Conservation (phyloP, 2,888 invertebrate genomes). For the Netelia fuscicornis region DNA sequence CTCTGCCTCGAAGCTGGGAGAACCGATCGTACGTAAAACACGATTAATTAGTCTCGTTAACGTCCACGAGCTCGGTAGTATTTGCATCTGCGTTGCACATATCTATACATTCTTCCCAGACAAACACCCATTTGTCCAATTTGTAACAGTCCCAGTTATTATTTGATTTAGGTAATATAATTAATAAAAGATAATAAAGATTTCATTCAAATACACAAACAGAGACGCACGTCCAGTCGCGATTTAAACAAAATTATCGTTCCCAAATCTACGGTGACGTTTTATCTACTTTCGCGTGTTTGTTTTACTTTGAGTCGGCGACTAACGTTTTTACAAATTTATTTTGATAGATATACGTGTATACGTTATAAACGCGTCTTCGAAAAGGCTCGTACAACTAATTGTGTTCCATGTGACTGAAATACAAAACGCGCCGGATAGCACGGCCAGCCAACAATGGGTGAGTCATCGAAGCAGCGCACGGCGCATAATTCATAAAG, state of each 20-base stretch:
- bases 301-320: too few species aligned
- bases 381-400: slow-evolving; percentile 22
- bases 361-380: slow-evolving; percentile 4
- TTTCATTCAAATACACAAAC: slow-evolving; percentile 78
- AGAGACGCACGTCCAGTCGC: neutral
- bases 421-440: slow-evolving; percentile 28
- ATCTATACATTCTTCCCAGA: slow-evolving; percentile 56
- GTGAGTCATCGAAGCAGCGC: slow-evolving; percentile 53
- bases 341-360: neutral
- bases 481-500: slow-evolving; percentile 32
- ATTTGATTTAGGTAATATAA: slow-evolving; percentile 79
- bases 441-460: slow-evolving; percentile 33
- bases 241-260: slow-evolving; percentile 3
- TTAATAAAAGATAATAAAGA: slow-evolving; percentile 79
- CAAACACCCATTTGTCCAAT: slow-evolving; percentile 64
- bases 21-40: neutral
- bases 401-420: slow-evolving; percentile 42
- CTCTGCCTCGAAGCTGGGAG: neutral
- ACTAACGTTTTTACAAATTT: too few species aligned
- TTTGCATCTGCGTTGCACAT: slow-evolving; percentile 46
- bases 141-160: slow-evolving; percentile 80
- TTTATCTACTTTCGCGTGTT: too few species aligned
- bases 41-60: neutral
- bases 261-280: too few species aligned
- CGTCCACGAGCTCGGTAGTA: slow-evolving; percentile 22